These are phyloP conservation scores for Diprion similis DNA, from an alignment of 1,140 invertebrate species.

Conservation along the genomic window DNA sequence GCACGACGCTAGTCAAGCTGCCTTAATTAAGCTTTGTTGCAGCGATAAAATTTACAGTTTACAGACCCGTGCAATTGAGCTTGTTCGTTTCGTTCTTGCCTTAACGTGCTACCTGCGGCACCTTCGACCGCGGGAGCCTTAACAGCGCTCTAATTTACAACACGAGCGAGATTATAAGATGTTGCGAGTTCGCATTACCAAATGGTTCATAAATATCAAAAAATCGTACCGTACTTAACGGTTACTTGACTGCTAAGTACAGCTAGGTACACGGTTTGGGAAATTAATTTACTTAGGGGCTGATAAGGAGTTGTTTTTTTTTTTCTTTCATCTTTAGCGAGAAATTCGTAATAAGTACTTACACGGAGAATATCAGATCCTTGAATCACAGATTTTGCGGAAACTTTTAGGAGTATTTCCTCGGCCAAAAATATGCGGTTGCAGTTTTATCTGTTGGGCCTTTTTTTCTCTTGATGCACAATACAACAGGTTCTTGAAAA, in stretches of 20 bases:
- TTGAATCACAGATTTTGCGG: too few species aligned
- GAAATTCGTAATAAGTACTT: too few species aligned
- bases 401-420: too few species aligned
- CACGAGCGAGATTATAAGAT: not conserved
- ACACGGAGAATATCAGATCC: too few species aligned
- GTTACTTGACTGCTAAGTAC: not conserved
- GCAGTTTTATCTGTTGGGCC: too few species aligned
- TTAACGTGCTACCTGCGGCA: not conserved
- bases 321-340: too few species aligned
- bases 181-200: not conserved
- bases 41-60: not conserved
- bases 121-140: not conserved
- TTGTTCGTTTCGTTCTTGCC: too few species aligned
- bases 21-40: constrained; percentile 2
- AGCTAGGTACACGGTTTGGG: not conserved
- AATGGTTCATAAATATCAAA: not conserved
- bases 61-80: not conserved
- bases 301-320: too few species aligned
- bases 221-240: not conserved
- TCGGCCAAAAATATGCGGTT: too few species aligned
- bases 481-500: too few species aligned
- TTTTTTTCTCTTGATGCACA: too few species aligned
- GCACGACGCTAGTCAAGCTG: not conserved
- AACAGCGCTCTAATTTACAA: not conserved
- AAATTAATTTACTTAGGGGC: not conserved